Evolutionary conservation across 2,888 invertebrate genomes (phyloP).

Genomic region (Microctonus hyperodae): DNA sequence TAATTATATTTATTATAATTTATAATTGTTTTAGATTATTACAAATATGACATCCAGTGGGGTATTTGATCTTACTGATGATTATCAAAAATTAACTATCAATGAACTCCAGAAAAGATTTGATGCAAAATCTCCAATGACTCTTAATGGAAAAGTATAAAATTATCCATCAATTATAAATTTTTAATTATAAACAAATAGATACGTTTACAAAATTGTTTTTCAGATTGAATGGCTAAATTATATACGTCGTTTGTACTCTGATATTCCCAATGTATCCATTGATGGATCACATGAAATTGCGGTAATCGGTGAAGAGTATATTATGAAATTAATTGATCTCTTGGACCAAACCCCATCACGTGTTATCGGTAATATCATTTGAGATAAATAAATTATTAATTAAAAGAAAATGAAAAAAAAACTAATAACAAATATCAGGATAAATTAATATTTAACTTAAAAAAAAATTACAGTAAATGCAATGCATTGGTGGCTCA

Average conservation of each 20-base stretch:
- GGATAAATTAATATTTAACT: background rate
- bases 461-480: constrained; percentile 2
- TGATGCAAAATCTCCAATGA: background rate
- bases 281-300: constrained; percentile 4
- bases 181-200: too few species aligned
- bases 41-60: background rate
- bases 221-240: constrained; percentile 14
- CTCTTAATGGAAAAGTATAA: constrained; percentile 1
- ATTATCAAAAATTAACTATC: background rate
- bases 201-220: background rate
- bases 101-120: background rate
- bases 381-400: background rate
- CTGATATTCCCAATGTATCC: background rate
- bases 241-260: background rate
- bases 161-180: background rate
- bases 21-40: background rate
- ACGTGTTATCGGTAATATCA: constrained; percentile 8
- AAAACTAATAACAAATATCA: background rate
- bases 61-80: background rate
- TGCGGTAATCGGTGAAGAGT: background rate
- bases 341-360: constrained; percentile 7
- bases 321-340: background rate
- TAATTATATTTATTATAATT: too few species aligned
- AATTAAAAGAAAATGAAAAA: background rate
- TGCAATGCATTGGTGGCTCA: constrained; percentile 11